Base-by-base conservation (phyloP, 2,888 invertebrate genomes). In the Euspilapteryx auroguttella region DNA sequence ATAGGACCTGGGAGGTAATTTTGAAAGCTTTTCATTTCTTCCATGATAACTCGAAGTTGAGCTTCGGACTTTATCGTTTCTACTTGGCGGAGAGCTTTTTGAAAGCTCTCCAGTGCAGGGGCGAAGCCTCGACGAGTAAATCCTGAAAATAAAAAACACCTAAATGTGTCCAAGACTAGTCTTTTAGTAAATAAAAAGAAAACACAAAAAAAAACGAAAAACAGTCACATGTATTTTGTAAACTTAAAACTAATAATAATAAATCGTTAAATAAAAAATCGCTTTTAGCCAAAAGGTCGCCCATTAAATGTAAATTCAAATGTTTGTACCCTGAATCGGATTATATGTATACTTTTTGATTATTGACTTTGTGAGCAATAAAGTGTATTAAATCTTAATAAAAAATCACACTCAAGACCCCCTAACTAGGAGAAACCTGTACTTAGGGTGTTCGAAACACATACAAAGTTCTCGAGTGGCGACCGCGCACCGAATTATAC, bases 1-100 rank as follows among this genome's bases (percentile, higher is more conserved):
- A 82, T 44, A 0, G 81, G 78, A 6, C 82, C 82, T 1, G 82
- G 82, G 1, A 82, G 54, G 17, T 41, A 40, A 0, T 32, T n/a
- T 4, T 38, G 21, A 0, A 61, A 30, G 1, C 33, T 35, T 3
- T 37, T 31, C 5, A 64, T 36, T 24, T 36, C 28, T 2, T 14
- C 36, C 29, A 37, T 43, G 3, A 75, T 32, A 1, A 33, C 42
- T 3, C 40, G 36, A 12, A 66, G 41, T 25, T 62, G 62, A 7
- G 30, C 42, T 22, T 64, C 56, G 1, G 55, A 51, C 32, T 55
- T 62, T 24, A 79, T 49, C 2, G 36, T 37, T 7, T 47, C 43
- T 8, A 59, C 40, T 4, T 42, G 37, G 30, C 47, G 52, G 17
- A 79, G 42, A 12, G 40, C 42, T 32, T 62, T 55, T 31, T 61